These are phyloP conservation scores for Gymnogyps californianus DNA, from an alignment of 2,113 vertebrate species.

Conservation along the genomic window DNA sequence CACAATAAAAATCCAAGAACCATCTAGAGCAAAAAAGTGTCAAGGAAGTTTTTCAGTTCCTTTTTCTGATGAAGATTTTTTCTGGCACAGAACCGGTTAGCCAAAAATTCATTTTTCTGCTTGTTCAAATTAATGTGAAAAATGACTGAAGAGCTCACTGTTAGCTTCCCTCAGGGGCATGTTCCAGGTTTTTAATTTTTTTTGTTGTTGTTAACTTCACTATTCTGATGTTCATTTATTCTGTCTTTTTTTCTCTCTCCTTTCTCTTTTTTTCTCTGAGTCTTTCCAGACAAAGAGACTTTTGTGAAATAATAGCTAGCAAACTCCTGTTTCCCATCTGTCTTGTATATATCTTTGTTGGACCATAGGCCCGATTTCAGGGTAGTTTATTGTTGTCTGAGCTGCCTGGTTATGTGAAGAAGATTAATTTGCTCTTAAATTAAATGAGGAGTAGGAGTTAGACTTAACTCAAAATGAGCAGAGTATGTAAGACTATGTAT, in stretches of 20 bases:
- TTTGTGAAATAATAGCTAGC: neutral
- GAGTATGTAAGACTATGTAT: neutral
- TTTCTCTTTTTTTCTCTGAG: neutral
- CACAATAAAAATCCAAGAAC: neutral
- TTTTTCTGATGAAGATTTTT: neutral
- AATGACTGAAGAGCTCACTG: neutral
- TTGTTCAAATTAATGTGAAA: neutral
- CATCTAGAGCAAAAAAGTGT: neutral
- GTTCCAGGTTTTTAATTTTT: neutral
- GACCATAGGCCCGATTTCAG: neutral
- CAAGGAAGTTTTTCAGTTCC: neutral
- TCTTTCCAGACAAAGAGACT: neutral
- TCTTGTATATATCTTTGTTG: neutral
- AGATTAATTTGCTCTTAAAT: neutral
- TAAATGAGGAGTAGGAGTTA: neutral
- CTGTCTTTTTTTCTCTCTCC: neutral
- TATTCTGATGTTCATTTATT: neutral
- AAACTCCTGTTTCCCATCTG: neutral
- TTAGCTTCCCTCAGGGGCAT: neutral
- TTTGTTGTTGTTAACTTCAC: neutral
- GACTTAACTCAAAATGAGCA: neutral
- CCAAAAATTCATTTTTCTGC: neutral
- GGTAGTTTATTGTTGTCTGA: neutral
- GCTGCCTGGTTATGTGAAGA: neutral
- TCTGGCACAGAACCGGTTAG: neutral